These are phyloP conservation scores for Phycodurus eques DNA, from an alignment of 2,113 vertebrate species.

Conservation along the genomic window DNA sequence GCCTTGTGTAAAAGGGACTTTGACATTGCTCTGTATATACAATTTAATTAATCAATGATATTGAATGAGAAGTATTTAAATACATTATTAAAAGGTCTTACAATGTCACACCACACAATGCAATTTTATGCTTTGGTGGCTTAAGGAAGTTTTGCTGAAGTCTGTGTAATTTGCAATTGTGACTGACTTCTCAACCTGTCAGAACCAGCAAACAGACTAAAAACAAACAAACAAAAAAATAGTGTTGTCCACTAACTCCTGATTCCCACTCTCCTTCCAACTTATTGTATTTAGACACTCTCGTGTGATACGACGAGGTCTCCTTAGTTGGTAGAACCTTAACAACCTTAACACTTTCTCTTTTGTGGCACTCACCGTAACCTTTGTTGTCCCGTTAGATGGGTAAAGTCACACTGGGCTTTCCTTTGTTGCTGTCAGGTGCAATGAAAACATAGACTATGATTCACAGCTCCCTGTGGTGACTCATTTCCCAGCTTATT, in stretches of 20 bases:
- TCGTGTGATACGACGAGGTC: slow-evolving; percentile 24
- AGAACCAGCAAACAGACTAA: slow-evolving; percentile 29
- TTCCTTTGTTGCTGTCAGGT: slow-evolving; percentile 27
- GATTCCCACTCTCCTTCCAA: not conserved
- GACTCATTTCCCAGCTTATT: not conserved
- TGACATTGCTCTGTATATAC: not conserved
- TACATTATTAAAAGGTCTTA: not conserved
- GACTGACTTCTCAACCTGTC: slow-evolving; percentile 36
- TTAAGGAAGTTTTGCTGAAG: slow-evolving; percentile 5
- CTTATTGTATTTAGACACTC: not conserved
- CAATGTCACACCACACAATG: not conserved
- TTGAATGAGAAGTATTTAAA: not conserved
- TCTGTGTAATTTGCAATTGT: slow-evolving; percentile 42
- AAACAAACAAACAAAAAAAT: slow-evolving; percentile 43
- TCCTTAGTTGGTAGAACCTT: slow-evolving; percentile 35
- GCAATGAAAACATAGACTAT: slow-evolving; percentile 33
- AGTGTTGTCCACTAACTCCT: slow-evolving; percentile 52
- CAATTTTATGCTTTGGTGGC: not conserved
- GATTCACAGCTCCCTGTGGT: slow-evolving; percentile 24
- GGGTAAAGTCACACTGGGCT: slow-evolving; percentile 45
- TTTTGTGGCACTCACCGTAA: slow-evolving; percentile 33
- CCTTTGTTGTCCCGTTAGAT: slow-evolving; percentile 56
- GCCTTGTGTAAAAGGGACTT: not conserved
- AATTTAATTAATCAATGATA: not conserved
- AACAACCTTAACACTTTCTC: slow-evolving; percentile 38